phyloP scores from a whole-genome alignment of 2,888 invertebrate genomes.

The Synanthedon tipuliformis region DNA sequence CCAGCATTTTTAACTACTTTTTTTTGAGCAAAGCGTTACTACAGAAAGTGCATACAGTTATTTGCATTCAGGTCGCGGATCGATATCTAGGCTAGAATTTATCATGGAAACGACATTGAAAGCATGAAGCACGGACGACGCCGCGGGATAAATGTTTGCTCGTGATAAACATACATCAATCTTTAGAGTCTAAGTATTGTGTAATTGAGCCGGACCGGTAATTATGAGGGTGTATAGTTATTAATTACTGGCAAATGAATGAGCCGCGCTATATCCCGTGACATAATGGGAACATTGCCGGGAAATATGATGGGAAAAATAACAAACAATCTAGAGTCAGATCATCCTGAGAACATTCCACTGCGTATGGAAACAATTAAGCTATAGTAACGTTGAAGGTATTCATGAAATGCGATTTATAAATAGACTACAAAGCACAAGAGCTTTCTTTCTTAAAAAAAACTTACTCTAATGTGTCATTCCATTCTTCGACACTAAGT shows the following conservation, averaged over 20 bases:
- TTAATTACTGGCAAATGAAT: background rate
- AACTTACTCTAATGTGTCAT: too few species aligned
- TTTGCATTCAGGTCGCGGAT: background rate
- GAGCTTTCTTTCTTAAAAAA: background rate
- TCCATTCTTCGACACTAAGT: background rate
- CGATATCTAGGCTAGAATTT: background rate
- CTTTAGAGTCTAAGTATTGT: background rate
- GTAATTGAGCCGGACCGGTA: conserved; percentile 3
- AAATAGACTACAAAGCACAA: conserved; percentile 22
- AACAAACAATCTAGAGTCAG: conserved; percentile 20
- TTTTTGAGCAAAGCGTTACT: background rate
- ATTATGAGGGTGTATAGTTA: conserved; percentile 4
- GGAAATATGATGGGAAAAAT: conserved; percentile 40
- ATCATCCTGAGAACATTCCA: conserved; percentile 50
- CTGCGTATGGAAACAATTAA: conserved; percentile 43
- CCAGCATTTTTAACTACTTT: background rate
- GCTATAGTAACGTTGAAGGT: conserved; percentile 29
- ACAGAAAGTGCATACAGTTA: background rate
- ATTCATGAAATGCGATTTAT: conserved; percentile 33
- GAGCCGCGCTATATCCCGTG: conserved; percentile 14
- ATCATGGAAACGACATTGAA: background rate
- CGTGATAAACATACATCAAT: too few species aligned
- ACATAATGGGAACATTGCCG: conserved; percentile 31
- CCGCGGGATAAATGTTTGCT: background rate
- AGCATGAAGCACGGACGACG: background rate